These are phyloP conservation scores for Bubalus kerabau DNA, from an alignment of 2,113 vertebrate species.

Conservation along the genomic window DNA sequence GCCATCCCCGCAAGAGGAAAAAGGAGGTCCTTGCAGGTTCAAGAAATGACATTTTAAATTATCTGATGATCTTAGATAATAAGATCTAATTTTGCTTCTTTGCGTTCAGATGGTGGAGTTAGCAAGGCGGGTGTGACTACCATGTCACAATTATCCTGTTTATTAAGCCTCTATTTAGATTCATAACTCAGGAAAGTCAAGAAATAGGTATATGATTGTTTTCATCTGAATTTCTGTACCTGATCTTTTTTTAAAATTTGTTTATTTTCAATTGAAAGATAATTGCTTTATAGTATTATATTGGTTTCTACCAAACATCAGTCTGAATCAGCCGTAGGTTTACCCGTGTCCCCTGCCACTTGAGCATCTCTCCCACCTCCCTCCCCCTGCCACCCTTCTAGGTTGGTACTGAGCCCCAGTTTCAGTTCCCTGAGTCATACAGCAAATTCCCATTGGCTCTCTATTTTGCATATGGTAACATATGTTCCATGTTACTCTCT, in stretches of 20 bases:
- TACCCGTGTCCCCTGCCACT: background rate
- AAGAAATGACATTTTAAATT: background rate
- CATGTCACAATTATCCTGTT: background rate
- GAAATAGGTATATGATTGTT: background rate
- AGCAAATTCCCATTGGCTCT: background rate
- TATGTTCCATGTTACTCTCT: background rate
- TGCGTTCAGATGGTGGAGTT: background rate
- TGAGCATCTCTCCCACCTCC: background rate
- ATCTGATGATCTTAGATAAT: background rate
- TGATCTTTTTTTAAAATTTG: background rate
- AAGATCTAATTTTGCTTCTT: background rate
- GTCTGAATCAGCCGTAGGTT: background rate
- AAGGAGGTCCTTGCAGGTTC: rapidly evolving
- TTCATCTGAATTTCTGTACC: background rate
- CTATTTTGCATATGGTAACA: background rate
- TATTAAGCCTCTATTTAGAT: background rate
- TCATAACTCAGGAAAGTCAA: background rate
- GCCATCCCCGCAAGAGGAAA: conserved; percentile 89
- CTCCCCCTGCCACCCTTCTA: background rate
- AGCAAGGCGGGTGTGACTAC: background rate
- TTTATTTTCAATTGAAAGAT: background rate
- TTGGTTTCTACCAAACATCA: background rate
- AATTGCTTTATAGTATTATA: background rate
- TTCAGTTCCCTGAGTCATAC: background rate
- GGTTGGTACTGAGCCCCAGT: background rate